These are phyloP conservation scores for Cinclus cinclus DNA, from an alignment of 2,113 vertebrate species.

Conservation along the genomic window DNA sequence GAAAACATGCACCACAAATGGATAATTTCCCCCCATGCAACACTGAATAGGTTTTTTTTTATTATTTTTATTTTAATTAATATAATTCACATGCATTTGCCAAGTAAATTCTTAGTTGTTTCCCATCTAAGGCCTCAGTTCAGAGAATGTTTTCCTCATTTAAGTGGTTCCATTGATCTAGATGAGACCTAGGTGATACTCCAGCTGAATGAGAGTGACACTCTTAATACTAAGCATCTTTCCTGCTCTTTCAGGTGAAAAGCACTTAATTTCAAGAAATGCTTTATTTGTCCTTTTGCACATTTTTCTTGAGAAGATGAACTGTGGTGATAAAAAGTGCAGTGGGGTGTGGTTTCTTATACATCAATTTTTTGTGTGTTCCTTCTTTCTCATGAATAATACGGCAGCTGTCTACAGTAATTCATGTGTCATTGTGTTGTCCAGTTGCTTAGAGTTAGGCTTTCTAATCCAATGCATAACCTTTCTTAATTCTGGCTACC, in stretches of 20 bases:
- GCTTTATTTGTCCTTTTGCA: not conserved
- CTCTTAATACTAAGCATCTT: not conserved
- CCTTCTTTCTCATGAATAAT: not conserved
- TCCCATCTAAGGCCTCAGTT: not conserved
- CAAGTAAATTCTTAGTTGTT: not conserved
- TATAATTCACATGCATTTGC: not conserved
- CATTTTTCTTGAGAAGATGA: not conserved
- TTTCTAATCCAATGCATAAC: not conserved
- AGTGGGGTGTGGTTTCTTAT: not conserved
- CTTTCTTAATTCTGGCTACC: not conserved
- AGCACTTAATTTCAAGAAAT: not conserved
- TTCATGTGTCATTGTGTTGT: not conserved
- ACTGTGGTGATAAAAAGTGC: not conserved
- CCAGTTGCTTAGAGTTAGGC: not conserved
- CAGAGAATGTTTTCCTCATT: not conserved
- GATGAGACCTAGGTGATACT: constrained; percentile 5
- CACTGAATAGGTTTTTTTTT: not conserved
- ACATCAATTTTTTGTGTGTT: not conserved
- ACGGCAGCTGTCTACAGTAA: not conserved
- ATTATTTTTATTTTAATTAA: not conserved
- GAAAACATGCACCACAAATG: not conserved
- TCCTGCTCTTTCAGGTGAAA: constrained; percentile 2
- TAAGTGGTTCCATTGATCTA: not conserved
- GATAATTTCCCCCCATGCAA: not conserved
- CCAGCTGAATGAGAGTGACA: not conserved